Base-by-base conservation (phyloP, 2,797 vertebrate species). In the Catostomus latipinnis region DNA sequence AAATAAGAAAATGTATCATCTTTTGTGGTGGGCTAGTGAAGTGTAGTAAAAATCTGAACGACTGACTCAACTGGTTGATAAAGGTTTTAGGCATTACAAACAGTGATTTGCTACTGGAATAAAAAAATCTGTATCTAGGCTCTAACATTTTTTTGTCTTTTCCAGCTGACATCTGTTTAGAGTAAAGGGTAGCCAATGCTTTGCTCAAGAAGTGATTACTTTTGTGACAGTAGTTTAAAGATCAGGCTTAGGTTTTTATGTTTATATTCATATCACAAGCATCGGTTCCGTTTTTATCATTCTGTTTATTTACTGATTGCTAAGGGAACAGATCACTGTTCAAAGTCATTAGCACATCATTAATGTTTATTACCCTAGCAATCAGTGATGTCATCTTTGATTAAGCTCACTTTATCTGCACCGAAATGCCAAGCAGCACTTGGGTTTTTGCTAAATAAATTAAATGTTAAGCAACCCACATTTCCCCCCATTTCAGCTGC, bases 401-500 rank as follows among this genome's bases (percentile, higher is more conserved):
- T 49, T 49, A 49, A 9, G 9, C 48, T 49, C 48, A 34, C 34
- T 34, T 56, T 56, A 9, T n/a, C 18, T 67, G 4, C 16, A 43
- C 34, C 6, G 2, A 46, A 16, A 57, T 0, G 45, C 4, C 2
- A 46, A 8, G 48, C 48, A 49, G 48, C 48, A 49, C 9, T 49
- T 49, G 9, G 48, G 6, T 49, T 49, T 49, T 49, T 9, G 9
- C 48, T 49, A 49, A 49, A 7, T 49, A 49, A 49, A 22, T 22
- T 49, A 49, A 49, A 49, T 9, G 9, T 49, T 49, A 49, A 7
- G 6, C 6, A 49, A 49, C 48, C 48, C 48, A 7, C 48, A 49
- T 49, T 49, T 49, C 48, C 6, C 34, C 34, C 34, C 46, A 12
- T 43, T 48, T 75, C 34, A 76, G 46, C 22, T 45, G 71, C 71